These are phyloP conservation scores for Polypterus bichir DNA, from an alignment of 2,113 vertebrate genomes.

Conservation along the genomic window DNA sequence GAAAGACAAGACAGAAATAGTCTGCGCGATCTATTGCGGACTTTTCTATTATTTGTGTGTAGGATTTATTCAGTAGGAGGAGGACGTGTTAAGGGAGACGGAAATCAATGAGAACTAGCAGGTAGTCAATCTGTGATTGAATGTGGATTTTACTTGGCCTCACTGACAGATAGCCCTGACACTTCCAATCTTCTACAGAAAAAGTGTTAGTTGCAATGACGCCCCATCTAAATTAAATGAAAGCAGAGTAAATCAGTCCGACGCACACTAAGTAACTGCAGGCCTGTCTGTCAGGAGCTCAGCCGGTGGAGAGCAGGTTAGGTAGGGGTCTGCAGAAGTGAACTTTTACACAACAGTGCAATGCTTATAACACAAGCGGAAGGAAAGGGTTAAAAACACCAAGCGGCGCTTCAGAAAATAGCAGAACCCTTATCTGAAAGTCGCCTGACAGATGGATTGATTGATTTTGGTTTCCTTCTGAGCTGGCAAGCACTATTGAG, in stretches of 20 bases:
- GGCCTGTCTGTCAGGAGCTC: slow-evolving; percentile 5
- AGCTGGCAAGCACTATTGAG: too few relatives aligned
- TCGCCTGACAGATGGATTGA: too few relatives aligned
- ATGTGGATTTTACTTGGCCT: slow-evolving; percentile 15
- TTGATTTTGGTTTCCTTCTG: too few relatives aligned
- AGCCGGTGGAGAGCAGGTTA: not conserved
- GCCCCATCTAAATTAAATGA: slow-evolving; percentile 14
- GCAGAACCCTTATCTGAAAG: too few relatives aligned
- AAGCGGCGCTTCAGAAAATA: too few relatives aligned
- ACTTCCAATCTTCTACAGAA: slow-evolving; percentile 13
- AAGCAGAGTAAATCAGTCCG: slow-evolving; percentile 15
- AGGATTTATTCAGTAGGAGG: slow-evolving; percentile 13
- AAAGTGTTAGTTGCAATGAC: slow-evolving; percentile 3
- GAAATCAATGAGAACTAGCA: slow-evolving; percentile 20
- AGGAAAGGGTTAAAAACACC: too few relatives aligned
- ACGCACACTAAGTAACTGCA: slow-evolving; percentile 12
- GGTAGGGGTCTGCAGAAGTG: too few relatives aligned
- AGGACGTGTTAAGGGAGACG: slow-evolving; percentile 9
- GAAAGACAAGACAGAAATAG: too few relatives aligned
- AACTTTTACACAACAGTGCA: too few relatives aligned
- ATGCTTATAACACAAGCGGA: too few relatives aligned
- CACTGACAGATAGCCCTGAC: slow-evolving; percentile 16
- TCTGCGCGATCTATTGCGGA: too few relatives aligned
- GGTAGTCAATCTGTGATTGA: slow-evolving; percentile 21
- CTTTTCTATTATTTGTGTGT: slow-evolving; percentile 2